These are phyloP conservation scores for Gasteruption jaculator DNA, from an alignment of 2,888 invertebrate genomes.

Conservation along the genomic window DNA sequence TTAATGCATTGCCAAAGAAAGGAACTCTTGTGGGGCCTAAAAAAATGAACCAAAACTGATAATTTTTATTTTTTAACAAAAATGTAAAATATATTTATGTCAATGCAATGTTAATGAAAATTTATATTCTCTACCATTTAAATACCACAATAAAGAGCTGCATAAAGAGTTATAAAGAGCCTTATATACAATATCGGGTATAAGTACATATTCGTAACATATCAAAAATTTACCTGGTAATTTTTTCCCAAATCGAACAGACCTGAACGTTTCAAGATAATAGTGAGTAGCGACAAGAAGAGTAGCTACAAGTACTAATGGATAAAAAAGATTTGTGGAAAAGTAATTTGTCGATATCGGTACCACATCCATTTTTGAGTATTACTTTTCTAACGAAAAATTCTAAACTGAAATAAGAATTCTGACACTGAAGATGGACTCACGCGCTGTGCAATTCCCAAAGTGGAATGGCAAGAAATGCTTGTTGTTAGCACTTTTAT, in stretches of 20 bases:
- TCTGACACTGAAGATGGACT: neutral
- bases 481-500: constrained; percentile 27
- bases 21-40: constrained; percentile 41
- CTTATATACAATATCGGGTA: too few relatives aligned
- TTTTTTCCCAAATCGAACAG: constrained; percentile 36
- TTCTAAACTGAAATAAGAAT: neutral
- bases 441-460: too few relatives aligned
- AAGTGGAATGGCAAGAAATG: constrained; percentile 12
- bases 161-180: too few relatives aligned
- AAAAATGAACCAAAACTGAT: too few relatives aligned
- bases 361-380: constrained; percentile 33
- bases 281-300: constrained; percentile 39
- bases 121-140: too few relatives aligned
- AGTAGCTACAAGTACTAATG: constrained; percentile 34
- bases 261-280: constrained; percentile 35
- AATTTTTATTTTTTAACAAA: too few relatives aligned
- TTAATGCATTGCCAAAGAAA: constrained; percentile 40
- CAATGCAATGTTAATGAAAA: too few relatives aligned
- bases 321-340: constrained; percentile 35
- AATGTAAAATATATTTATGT: too few relatives aligned
- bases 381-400: neutral
- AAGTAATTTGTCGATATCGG: constrained; percentile 30
- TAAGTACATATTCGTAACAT: neutral
- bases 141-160: too few relatives aligned
- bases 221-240: constrained; percentile 37